Evolutionary conservation across 2,113 vertebrate genomes (phyloP).

Genomic region (Chamaetylas fuelleborni): DNA sequence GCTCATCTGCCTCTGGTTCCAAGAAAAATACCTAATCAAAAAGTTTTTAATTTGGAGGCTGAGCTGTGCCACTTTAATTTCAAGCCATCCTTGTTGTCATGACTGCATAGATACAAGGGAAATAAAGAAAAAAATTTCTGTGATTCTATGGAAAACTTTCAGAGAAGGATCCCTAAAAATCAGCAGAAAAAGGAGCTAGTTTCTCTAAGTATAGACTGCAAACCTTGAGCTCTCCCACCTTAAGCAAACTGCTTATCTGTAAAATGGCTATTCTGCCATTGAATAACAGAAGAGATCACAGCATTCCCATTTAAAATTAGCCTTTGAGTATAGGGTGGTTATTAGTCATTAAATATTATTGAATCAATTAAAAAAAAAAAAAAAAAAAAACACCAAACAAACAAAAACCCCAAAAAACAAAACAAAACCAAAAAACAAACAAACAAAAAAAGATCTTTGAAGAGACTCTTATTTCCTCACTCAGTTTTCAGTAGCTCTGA

Average conservation of each 20-base stretch:
- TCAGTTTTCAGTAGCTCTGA: background rate
- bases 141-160: background rate
- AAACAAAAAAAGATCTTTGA: background rate
- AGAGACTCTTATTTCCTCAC: background rate
- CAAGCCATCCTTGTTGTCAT: background rate
- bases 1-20: background rate
- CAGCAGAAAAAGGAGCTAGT: background rate
- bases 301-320: background rate
- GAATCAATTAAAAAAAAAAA: background rate
- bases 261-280: background rate
- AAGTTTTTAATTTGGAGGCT: background rate
- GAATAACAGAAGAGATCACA: background rate
- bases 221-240: background rate
- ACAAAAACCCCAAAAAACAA: no score
- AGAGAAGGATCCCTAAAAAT: background rate
- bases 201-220: background rate
- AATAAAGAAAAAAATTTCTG: background rate
- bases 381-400: no score
- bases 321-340: background rate
- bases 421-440: no score
- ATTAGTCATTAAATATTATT: background rate
- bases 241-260: background rate
- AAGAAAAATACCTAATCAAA: background rate
- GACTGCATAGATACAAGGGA: background rate
- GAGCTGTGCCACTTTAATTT: background rate